These are phyloP conservation scores for Pseudococcus longispinus DNA, from an alignment of 2,888 invertebrate genomes.

Conservation along the genomic window DNA sequence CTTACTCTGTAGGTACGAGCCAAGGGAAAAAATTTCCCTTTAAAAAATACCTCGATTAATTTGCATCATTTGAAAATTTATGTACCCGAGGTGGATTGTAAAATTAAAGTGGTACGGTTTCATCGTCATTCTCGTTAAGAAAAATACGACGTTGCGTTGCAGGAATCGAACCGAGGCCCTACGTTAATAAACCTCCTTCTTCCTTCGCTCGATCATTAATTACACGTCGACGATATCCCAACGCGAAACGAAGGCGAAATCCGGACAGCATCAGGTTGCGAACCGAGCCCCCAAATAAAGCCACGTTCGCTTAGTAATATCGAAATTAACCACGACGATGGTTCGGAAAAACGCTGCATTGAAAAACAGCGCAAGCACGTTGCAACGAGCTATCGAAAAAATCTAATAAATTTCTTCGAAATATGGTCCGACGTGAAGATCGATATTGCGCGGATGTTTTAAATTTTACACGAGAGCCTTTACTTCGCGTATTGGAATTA, in stretches of 20 bases:
- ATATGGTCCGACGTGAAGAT: slow-evolving; percentile 47
- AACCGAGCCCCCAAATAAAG: neutral
- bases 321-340: neutral
- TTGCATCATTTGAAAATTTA: neutral
- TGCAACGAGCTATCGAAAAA: neutral
- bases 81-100: neutral
- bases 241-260: neutral
- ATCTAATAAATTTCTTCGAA: slow-evolving; percentile 31
- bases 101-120: neutral
- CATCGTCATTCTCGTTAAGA: neutral
- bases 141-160: neutral
- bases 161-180: neutral
- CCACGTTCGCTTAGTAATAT: neutral
- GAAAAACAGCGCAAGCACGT: too few relatives aligned
- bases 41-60: neutral
- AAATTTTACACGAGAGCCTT: slow-evolving; percentile 47
- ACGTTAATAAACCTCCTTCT: neutral
- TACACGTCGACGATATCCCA: neutral
- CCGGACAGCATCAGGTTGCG: neutral
- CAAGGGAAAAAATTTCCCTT: neutral
- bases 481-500: slow-evolving; percentile 43
- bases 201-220: neutral
- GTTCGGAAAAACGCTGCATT: neutral
- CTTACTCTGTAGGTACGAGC: too few relatives aligned
- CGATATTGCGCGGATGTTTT: slow-evolving; percentile 27